Evolutionary conservation across 2,113 vertebrate genomes (phyloP).

Genomic region (Tricholaema leucomelas): DNA sequence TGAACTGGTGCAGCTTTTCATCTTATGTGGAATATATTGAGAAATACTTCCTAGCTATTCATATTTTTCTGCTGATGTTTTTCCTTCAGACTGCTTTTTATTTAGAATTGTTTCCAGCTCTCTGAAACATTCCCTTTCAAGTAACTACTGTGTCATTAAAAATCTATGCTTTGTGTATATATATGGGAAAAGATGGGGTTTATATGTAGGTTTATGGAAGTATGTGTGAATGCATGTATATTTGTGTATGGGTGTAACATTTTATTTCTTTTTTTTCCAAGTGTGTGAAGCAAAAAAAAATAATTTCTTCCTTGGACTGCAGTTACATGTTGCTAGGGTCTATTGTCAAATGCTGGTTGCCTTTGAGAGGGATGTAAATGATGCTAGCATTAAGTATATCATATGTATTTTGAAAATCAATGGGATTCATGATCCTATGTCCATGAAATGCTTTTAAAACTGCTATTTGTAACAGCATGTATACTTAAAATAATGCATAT

Average conservation of each 20-base stretch:
- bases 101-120: background rate
- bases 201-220: background rate
- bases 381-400: background rate
- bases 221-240: background rate
- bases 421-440: background rate
- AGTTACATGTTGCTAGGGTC: background rate
- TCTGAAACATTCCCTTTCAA: background rate
- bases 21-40: background rate
- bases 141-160: background rate
- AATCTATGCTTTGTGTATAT: background rate
- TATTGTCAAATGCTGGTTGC: background rate
- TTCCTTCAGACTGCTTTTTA: background rate
- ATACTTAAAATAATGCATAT: background rate
- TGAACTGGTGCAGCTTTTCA: background rate
- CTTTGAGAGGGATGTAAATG: background rate
- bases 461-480: background rate
- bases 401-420: background rate
- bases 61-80: background rate
- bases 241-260: background rate
- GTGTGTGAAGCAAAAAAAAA: background rate
- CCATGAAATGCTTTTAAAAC: background rate
- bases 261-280: background rate
- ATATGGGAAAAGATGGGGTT: accelerated
- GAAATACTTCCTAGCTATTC: background rate
- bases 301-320: background rate